Percentiles rank a stretch among this genome's conserved stretches.
These are phyloP conservation scores for Callipepla californica DNA, from an alignment of 2,113 vertebrate genomes.

Conservation along the genomic window DNA sequence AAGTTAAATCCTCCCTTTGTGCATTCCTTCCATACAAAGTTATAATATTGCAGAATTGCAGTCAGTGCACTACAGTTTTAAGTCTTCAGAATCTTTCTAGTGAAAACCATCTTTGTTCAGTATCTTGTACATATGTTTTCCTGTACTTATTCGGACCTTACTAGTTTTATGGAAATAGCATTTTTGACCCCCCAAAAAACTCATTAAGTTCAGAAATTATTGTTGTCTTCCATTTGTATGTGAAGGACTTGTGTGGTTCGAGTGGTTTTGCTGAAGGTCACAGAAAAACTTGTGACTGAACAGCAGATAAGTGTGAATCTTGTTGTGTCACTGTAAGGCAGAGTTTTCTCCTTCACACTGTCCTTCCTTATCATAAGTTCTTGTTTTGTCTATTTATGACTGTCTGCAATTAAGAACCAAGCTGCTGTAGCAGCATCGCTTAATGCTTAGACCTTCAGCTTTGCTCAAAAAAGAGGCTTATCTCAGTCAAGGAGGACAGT, in stretches of 20 bases:
- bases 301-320: neutral
- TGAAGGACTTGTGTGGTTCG: neutral
- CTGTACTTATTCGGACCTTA: neutral
- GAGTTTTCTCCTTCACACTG: neutral
- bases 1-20: neutral
- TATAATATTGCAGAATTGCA: neutral
- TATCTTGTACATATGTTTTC: neutral
- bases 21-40: neutral
- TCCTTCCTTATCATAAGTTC: slow-evolving; percentile 1
- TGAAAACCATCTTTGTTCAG: neutral
- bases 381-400: neutral
- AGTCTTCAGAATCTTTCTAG: neutral
- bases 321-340: neutral
- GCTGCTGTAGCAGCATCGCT: slow-evolving; percentile 35
- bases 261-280: neutral
- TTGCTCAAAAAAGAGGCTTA: neutral
- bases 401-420: slow-evolving; percentile 16
- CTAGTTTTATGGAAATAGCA: neutral
- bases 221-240: neutral
- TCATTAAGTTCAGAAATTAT: neutral
- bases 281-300: neutral
- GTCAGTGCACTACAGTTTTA: neutral
- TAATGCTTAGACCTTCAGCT: slow-evolving; percentile 30
- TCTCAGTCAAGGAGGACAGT: neutral
- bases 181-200: neutral